A percentile compares a stretch with the other conserved stretches of the same genome.
Conservation (phyloP, 1,140 invertebrate species). For the Bactericera cockerelli region DNA sequence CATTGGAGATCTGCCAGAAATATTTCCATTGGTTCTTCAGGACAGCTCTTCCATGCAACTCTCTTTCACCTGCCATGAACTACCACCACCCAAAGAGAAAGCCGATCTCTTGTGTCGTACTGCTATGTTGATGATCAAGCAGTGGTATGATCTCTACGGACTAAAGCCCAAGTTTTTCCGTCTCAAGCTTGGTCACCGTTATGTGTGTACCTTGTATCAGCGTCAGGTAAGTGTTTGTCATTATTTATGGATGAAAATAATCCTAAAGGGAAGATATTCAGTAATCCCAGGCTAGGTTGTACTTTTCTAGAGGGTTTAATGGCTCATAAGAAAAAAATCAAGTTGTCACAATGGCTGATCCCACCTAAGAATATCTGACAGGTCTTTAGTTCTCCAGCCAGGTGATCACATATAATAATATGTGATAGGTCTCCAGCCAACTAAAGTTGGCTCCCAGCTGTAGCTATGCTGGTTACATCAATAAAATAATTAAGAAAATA, state of each 20-base stretch:
- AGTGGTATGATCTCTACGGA: conserved; percentile 36
- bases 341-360: no score
- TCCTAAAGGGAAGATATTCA: no score
- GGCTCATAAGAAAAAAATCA: no score
- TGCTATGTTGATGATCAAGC: conserved; percentile 31
- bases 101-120: conserved; percentile 32
- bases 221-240: conserved; percentile 22
- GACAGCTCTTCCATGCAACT: conserved; percentile 31
- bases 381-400: no score
- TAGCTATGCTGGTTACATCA: no score
- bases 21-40: conserved; percentile 31
- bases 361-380: no score
- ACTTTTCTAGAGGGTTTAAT: no score
- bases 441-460: no score
- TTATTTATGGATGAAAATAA: neutral
- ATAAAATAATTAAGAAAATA: no score
- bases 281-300: no score
- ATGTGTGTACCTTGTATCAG: conserved; percentile 34
- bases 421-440: no score
- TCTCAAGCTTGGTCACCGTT: conserved; percentile 30
- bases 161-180: neutral
- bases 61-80: neutral
- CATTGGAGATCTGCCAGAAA: conserved; percentile 32
- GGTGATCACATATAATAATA: no score
- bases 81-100: conserved; percentile 35